Conservation (phyloP, 2,797 vertebrate species). For the Heliangelus exortis region DNA sequence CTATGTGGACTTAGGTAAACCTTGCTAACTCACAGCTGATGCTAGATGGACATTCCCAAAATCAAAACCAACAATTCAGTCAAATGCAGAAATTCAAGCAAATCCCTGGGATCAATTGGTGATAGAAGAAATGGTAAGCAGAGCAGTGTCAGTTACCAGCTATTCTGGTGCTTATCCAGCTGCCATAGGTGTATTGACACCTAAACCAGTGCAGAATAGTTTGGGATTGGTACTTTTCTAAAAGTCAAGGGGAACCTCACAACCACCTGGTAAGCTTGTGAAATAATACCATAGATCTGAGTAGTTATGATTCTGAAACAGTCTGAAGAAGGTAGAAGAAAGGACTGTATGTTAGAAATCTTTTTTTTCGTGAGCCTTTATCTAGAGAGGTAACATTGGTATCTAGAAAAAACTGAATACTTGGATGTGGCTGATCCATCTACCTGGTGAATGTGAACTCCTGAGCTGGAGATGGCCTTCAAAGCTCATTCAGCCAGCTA, state of each 20-base stretch:
- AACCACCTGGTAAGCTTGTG: background rate
- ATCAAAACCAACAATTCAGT: background rate
- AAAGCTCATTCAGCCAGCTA: constrained; percentile 16
- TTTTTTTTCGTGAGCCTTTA: background rate
- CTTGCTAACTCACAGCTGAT: background rate
- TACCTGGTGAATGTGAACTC: background rate
- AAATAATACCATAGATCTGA: background rate
- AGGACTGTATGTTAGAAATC: background rate
- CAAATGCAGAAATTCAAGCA: background rate
- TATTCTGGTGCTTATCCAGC: background rate
- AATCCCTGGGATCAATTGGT: background rate
- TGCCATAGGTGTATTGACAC: background rate
- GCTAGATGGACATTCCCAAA: background rate
- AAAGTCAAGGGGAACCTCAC: background rate
- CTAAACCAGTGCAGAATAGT: background rate
- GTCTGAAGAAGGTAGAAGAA: background rate
- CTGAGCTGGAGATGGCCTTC: background rate
- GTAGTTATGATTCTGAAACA: background rate
- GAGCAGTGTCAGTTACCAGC: background rate
- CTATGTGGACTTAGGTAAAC: background rate
- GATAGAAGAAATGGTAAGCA: background rate
- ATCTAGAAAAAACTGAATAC: background rate
- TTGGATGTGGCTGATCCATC: background rate
- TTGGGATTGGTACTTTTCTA: background rate
- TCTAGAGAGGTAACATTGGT: background rate